These are phyloP conservation scores for Sphaerophoria rueppellii DNA, from an alignment of 2,888 invertebrate species.

Conservation along the genomic window DNA sequence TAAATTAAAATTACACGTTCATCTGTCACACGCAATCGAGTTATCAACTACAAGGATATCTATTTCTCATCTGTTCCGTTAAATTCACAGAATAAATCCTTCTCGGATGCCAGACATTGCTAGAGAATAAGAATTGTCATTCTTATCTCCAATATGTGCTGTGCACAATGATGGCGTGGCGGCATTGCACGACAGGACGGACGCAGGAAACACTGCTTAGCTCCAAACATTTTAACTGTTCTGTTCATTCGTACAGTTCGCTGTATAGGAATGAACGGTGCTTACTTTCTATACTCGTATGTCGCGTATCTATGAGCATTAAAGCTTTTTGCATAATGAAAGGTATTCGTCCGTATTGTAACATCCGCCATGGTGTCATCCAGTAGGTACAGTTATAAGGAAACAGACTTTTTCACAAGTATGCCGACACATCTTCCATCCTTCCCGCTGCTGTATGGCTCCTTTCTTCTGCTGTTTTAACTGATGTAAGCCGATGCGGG, in stretches of 20 bases:
- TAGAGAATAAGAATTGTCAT: constrained; percentile 63
- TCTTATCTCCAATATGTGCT: constrained; percentile 52
- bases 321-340: constrained; percentile 71
- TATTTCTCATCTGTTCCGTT: constrained; percentile 66
- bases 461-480: neutral
- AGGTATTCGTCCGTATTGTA: constrained; percentile 55
- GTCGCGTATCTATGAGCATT: constrained; percentile 62
- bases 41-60: constrained; percentile 42
- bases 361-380: constrained; percentile 7
- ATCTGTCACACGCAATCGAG: constrained; percentile 49
- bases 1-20: constrained; percentile 71
- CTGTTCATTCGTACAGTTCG: too few species aligned
- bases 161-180: constrained; percentile 6
- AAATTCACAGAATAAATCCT: constrained; percentile 71
- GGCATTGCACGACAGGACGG: constrained; percentile 37
- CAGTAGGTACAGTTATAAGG: constrained; percentile 12
- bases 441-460: neutral
- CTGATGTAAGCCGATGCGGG: neutral
- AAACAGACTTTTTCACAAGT: constrained; percentile 24
- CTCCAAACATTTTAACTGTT: constrained; percentile 19
- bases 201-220: neutral
- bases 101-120: constrained; percentile 51
- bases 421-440: neutral
- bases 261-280: too few species aligned
- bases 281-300: constrained; percentile 14